Percentiles rank a stretch among this genome's conserved stretches.
These are phyloP conservation scores for Mercenaria mercenaria DNA, from an alignment of 1,140 invertebrate genomes.

Conservation along the genomic window DNA sequence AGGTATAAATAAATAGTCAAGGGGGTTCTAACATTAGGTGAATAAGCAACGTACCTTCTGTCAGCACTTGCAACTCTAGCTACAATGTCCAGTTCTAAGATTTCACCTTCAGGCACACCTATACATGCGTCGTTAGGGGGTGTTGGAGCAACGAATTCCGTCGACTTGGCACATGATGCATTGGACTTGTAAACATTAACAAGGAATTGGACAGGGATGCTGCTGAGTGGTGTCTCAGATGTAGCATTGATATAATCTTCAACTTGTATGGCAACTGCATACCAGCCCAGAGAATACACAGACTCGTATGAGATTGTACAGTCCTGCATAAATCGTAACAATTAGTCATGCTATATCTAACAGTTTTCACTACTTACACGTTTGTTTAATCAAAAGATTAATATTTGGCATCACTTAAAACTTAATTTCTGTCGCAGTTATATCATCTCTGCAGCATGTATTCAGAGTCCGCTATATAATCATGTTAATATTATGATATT, in stretches of 20 bases:
- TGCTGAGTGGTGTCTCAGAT: conserved; percentile 31
- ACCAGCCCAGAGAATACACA: conserved; percentile 22
- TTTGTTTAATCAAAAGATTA: no score
- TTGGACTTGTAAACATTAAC: conserved; percentile 19
- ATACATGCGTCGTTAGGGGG: neutral
- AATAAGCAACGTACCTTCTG: neutral
- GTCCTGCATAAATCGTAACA: neutral
- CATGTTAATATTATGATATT: no score
- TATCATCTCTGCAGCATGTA: no score
- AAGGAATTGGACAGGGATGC: conserved; percentile 57
- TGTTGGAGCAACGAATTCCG: conserved; percentile 1
- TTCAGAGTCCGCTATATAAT: no score
- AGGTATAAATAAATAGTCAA: no score
- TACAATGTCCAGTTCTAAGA: neutral
- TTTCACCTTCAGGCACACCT: neutral
- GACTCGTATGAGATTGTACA: conserved; percentile 23
- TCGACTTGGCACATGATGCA: neutral
- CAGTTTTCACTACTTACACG: no score
- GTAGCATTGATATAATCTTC: conserved; percentile 41
- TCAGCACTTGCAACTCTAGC: neutral
- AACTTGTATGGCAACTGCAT: conserved; percentile 62
- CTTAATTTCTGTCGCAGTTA: no score
- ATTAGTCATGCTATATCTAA: no score
- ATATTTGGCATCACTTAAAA: no score
- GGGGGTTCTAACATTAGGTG: no score